A percentile compares a stretch with the other conserved stretches of the same genome.
phyloP scores from a whole-genome alignment of 2,888 invertebrate species.

The Tetrapedia diversipes region DNA sequence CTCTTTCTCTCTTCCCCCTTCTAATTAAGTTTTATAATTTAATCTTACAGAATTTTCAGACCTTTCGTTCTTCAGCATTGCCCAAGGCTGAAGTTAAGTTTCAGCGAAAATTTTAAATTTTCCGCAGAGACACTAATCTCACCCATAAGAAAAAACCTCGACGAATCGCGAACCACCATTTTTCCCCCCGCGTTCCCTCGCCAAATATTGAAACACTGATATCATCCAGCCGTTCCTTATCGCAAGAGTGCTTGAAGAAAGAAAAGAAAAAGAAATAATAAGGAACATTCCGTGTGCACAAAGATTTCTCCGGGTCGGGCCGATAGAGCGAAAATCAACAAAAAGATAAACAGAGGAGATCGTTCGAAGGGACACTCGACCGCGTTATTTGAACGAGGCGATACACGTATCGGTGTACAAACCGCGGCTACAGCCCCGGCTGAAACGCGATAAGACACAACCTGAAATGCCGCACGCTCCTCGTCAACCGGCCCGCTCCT shows the following conservation, averaged over 20 bases:
- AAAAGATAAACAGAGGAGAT: no score
- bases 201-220: conserved; percentile 2
- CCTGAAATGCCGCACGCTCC: conserved; percentile 49
- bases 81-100: no score
- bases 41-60: no score
- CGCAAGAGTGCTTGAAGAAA: no score
- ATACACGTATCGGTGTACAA: conserved; percentile 57
- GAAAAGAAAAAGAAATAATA: no score
- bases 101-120: no score
- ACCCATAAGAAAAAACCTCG: background rate
- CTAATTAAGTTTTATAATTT: no score
- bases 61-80: no score
- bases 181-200: background rate
- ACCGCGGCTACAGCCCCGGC: conserved; percentile 24
- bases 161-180: no score
- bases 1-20: no score
- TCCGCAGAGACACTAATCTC: background rate
- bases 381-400: conserved; percentile 57
- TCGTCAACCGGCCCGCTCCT: conserved; percentile 34
- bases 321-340: no score
- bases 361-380: background rate
- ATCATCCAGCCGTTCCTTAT: background rate
- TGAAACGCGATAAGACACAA: conserved; percentile 56
- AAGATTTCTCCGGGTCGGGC: no score
- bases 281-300: background rate